These are phyloP conservation scores for Yponomeuta evonymella DNA, from an alignment of 2,888 invertebrate genomes.

Conservation along the genomic window DNA sequence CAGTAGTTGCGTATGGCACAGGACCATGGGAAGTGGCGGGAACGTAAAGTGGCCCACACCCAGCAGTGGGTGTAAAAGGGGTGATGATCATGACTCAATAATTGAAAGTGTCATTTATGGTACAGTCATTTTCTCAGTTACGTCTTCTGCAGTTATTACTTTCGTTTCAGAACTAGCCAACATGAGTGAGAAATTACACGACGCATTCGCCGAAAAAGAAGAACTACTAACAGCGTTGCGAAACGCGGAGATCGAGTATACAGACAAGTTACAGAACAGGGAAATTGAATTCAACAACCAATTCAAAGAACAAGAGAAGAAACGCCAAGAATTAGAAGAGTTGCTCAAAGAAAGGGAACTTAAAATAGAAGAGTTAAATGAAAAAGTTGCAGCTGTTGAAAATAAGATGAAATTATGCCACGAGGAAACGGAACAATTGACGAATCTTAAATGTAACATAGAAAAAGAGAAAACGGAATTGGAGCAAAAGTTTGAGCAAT, in stretches of 20 bases:
- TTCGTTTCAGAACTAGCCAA: slow-evolving; percentile 8
- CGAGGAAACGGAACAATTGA: slow-evolving; percentile 29
- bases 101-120: too few relatives aligned
- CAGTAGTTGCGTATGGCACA: too few relatives aligned
- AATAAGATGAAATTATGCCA: slow-evolving; percentile 33
- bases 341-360: slow-evolving; percentile 22
- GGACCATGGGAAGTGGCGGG: too few relatives aligned
- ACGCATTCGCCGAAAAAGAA: not conserved
- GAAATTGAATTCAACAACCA: not conserved
- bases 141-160: not conserved
- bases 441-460: slow-evolving; percentile 37
- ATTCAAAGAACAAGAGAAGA: not conserved
- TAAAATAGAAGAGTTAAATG: not conserved
- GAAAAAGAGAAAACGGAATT: slow-evolving; percentile 22
- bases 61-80: too few relatives aligned
- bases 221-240: not conserved
- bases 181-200: not conserved
- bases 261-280: not conserved
- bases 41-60: too few relatives aligned
- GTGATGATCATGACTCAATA: too few relatives aligned
- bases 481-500: slow-evolving; percentile 22
- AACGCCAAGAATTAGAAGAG: not conserved
- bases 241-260: not conserved
- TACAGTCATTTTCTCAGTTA: not conserved
- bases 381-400: not conserved